Evolutionary conservation across 2,888 invertebrate genomes (phyloP).

Genomic region (Temnothorax rugatulus): DNA sequence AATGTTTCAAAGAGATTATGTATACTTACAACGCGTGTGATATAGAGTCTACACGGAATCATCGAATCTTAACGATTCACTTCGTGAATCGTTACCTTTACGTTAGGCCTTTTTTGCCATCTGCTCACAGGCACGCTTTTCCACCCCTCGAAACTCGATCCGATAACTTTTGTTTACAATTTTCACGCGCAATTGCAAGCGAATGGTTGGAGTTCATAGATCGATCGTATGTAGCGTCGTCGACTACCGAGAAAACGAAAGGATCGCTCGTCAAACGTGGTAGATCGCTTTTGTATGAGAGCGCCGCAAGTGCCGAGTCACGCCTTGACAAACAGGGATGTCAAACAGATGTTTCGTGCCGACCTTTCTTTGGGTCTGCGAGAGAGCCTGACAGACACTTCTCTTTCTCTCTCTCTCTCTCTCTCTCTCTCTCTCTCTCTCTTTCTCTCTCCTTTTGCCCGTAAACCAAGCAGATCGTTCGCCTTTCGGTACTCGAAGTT

Average conservation of each 20-base stretch:
- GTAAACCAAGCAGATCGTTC: conserved; percentile 62
- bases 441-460: conserved; percentile 44
- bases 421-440: background rate
- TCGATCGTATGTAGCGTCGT: conserved; percentile 82
- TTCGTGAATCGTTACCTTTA: background rate
- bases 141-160: conserved; percentile 48
- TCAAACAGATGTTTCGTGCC: conserved; percentile 85
- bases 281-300: conserved; percentile 80
- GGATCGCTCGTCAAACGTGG: conserved; percentile 60
- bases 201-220: conserved; percentile 82
- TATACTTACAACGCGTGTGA: background rate
- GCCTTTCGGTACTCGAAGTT: conserved; percentile 46
- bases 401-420: background rate
- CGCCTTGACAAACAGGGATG: conserved; percentile 86
- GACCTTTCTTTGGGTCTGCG: conserved; percentile 70
- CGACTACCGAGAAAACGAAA: conserved; percentile 68
- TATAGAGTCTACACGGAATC: background rate
- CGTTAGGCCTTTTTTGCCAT: conserved; percentile 65
- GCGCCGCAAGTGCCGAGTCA: conserved; percentile 86
- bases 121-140: conserved; percentile 66
- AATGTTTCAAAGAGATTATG: background rate
- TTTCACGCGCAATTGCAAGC: conserved; percentile 85
- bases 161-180: conserved; percentile 81
- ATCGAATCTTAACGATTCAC: conserved; percentile 22
- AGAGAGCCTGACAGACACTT: conserved; percentile 68